phyloP scores from a whole-genome alignment of 2,797 vertebrate species.

The Enteromius trimaculatus region DNA sequence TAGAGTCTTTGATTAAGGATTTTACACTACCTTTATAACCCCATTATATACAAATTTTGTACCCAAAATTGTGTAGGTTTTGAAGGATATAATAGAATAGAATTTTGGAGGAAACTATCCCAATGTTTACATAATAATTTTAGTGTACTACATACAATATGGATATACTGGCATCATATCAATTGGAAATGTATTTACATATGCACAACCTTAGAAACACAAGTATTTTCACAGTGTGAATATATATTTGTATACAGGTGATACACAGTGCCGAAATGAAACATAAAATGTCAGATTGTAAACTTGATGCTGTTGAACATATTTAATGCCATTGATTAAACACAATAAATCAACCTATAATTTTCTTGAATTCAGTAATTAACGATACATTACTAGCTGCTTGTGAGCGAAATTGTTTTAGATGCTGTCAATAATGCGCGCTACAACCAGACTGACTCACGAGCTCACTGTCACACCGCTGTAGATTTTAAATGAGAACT shows the following conservation, averaged over 20 bases:
- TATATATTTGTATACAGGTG: not conserved
- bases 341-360: not conserved
- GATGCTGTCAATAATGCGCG: not conserved
- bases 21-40: no score
- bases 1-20: not conserved
- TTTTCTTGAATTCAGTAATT: not conserved
- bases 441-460: not conserved
- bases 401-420: not conserved
- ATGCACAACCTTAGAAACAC: no score
- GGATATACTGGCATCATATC: not conserved
- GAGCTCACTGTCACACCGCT: not conserved
- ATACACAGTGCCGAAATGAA: not conserved
- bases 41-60: no score
- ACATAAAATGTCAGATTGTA: not conserved
- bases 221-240: not conserved
- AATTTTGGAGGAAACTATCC: not conserved
- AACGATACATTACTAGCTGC: not conserved
- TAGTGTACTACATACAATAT: not conserved
- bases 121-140: not conserved
- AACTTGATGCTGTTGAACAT: not conserved
- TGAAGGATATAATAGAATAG: not conserved
- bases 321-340: not conserved
- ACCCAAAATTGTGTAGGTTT: not conserved
- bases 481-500: not conserved
- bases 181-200: not conserved